A percentile compares a stretch with the other conserved stretches of the same genome.
phyloP scores from a whole-genome alignment of 2,113 vertebrate species.

The Gasterosteus nipponicus region DNA sequence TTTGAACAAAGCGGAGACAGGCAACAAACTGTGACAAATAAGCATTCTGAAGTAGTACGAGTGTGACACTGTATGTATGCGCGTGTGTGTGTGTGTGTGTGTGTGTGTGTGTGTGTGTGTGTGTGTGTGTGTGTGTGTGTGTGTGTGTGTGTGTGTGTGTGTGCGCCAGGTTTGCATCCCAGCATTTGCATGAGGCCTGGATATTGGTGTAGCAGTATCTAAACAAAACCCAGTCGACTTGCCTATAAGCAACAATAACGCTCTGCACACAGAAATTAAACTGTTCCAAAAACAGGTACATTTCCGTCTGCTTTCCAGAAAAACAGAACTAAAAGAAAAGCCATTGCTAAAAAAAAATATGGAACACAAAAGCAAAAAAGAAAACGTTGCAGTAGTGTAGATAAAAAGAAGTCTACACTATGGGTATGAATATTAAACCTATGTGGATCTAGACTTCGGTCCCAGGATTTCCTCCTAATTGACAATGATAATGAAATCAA shows the following conservation, averaged over 20 bases:
- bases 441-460: neutral
- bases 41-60: neutral
- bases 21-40: neutral
- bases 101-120: neutral
- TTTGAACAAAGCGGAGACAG: neutral
- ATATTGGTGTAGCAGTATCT: neutral
- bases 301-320: constrained; percentile 22
- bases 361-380: neutral
- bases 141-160: neutral
- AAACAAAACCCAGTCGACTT: neutral
- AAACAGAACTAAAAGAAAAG: constrained; percentile 1
- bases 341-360: neutral
- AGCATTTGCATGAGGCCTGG: neutral
- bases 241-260: neutral
- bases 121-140: neutral
- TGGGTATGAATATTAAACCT: neutral
- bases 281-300: constrained; percentile 13
- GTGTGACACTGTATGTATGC: neutral
- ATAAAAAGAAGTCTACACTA: neutral
- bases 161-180: constrained; percentile 3
- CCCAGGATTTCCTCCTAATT: neutral
- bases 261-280: neutral
- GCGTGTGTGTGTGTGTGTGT: neutral
- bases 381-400: neutral
- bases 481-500: too few relatives aligned